Percentiles rank a stretch among this genome's conserved stretches.
Evolutionary conservation across 2,113 vertebrate genomes (phyloP).

Genomic region (Nestor notabilis): DNA sequence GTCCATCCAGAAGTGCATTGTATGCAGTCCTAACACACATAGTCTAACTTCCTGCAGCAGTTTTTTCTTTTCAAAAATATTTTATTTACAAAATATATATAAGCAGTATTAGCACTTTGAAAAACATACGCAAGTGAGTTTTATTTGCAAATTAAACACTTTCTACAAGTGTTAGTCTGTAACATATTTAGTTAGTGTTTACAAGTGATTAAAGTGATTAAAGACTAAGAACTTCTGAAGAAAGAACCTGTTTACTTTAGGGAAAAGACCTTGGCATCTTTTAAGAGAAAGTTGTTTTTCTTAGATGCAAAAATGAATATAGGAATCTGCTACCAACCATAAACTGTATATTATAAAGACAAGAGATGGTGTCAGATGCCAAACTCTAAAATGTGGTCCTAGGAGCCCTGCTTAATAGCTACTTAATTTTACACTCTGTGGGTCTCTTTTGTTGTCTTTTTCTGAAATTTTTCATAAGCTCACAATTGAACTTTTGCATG

Average conservation of each 20-base stretch:
- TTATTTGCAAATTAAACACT: neutral
- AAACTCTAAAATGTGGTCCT: neutral
- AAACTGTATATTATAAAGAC: neutral
- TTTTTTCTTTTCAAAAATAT: neutral
- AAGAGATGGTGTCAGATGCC: neutral
- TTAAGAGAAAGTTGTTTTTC: neutral
- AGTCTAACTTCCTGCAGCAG: neutral
- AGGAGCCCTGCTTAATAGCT: neutral
- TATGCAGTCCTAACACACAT: neutral
- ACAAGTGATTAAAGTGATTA: neutral
- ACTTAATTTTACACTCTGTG: neutral
- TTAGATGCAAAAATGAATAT: neutral
- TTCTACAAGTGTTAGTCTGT: neutral
- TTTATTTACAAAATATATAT: neutral
- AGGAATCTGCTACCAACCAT: neutral
- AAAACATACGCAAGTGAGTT: neutral
- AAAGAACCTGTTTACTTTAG: neutral
- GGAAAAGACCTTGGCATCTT: neutral
- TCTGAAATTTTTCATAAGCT: neutral
- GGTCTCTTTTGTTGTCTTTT: neutral
- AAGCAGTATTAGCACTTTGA: neutral
- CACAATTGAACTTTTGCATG: neutral
- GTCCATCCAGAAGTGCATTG: neutral
- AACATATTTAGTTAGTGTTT: neutral
- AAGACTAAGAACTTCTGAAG: neutral